Evolutionary conservation across 2,113 vertebrate species (phyloP), one percentile per base, ranked within the genome.

Genomic region (Chloebia gouldiae): DNA sequence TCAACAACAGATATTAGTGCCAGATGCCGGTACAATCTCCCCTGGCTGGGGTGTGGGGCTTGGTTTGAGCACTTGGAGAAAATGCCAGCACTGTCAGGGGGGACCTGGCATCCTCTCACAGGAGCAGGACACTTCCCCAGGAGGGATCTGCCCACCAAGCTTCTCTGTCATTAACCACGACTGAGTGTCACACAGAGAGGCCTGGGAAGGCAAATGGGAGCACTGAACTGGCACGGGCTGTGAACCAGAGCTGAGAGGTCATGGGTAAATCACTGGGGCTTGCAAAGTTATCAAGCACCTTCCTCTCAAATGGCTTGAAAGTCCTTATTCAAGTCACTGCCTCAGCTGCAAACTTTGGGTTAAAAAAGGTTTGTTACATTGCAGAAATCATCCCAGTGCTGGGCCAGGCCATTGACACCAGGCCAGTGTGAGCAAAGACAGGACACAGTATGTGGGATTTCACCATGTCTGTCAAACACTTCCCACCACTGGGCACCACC

Each of bases 1-100:
- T 98, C 98, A 98, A 98, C 98, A 98, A 77, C 80, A 97, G 97
- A 98, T 98, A 98, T 98, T 97, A 98, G 97, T 95, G 97, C 98
- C 98, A 98, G 98, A 98, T 98, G 98, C 97, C n/a, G 51, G 94
- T 64, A 89, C 95, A 91, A 95, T 95, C 95, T 98, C 97, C 96
- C 92, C 50, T 19, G 94, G 78, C 94, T 40, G 81, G 81, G 93
- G 66, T n/a, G n/a, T 28, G 92, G 93, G 88, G 88, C 81, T 33
- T 60, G 82, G 16, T 68, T 63, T 76, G 75, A 84, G 94, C 85
- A 35, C 90, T 79, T 83, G 82, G 88, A 96, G 97, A 77, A 96
- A 93, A 97, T 85, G 93, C 89, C 94, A 94, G 31, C 0, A 6
- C 54, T 95, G 91, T 30, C 80, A 66, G 60, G 66, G 79, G 93